Conservation (phyloP, 2,113 vertebrate species). For the Marmota monax region DNA sequence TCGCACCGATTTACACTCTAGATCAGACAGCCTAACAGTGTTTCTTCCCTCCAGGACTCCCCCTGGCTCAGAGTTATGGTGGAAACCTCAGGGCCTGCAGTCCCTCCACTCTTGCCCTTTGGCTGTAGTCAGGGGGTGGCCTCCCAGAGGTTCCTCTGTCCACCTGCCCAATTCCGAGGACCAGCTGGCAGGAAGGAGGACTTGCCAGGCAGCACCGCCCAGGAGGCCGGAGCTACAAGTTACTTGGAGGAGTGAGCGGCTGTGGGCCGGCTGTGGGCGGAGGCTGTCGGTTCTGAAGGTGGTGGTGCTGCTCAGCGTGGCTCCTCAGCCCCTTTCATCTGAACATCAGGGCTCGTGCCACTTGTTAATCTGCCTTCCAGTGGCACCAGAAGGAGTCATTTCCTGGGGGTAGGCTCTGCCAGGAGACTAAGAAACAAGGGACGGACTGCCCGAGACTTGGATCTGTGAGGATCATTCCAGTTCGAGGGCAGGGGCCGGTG, state of each 20-base stretch:
- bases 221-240: slow-evolving; percentile 40
- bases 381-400: slow-evolving; percentile 41
- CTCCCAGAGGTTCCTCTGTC: not conserved
- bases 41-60: slow-evolving; percentile 9
- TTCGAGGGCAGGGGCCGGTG: not conserved
- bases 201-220: slow-evolving; percentile 35
- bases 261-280: slow-evolving; percentile 19
- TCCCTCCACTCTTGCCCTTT: not conserved
- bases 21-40: slow-evolving; percentile 55
- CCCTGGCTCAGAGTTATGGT: not conserved
- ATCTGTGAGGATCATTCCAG: not conserved
- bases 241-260: slow-evolving; percentile 59
- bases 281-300: slow-evolving; percentile 38
- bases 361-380: slow-evolving; percentile 60
- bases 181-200: slow-evolving; percentile 52
- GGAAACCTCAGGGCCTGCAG: not conserved
- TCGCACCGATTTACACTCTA: slow-evolving; percentile 74
- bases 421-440: not conserved
- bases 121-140: not conserved
- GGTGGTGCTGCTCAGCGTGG: slow-evolving; percentile 6
- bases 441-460: not conserved
- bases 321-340: slow-evolving; percentile 58
- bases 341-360: slow-evolving; percentile 10
- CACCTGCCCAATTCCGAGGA: not conserved
- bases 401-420: slow-evolving; percentile 40